A percentile compares a stretch with the other conserved stretches of the same genome.
phyloP scores from a whole-genome alignment of 2,797 vertebrate species.

The Dermochelys coriacea region DNA sequence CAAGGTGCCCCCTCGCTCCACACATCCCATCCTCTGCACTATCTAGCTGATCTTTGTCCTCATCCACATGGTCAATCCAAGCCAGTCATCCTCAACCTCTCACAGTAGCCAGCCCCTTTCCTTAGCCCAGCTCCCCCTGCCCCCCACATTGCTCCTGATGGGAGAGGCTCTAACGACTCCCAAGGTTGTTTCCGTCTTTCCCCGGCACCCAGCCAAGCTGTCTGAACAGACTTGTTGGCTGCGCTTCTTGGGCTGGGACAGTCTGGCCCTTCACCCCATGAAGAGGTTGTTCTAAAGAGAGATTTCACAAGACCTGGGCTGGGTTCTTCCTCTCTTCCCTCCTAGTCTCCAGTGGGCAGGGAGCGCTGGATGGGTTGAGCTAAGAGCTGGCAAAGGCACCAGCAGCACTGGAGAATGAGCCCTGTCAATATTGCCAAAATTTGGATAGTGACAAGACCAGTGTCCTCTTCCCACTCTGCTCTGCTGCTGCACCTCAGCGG shows the following conservation, averaged over 20 bases:
- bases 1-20: background rate
- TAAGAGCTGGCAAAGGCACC: background rate
- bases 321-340: background rate
- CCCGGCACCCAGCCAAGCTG: background rate
- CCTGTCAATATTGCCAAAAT: background rate
- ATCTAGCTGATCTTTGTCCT: background rate
- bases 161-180: background rate
- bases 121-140: background rate
- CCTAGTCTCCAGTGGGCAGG: background rate
- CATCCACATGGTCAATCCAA: background rate
- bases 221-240: background rate
- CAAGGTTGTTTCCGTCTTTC: background rate
- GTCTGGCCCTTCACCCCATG: background rate
- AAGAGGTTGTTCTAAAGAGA: background rate
- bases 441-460: background rate
- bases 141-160: background rate
- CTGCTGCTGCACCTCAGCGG: background rate
- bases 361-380: background rate
- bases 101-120: background rate
- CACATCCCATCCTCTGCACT: background rate
- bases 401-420: background rate
- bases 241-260: background rate
- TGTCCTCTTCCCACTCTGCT: background rate
- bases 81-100: background rate
- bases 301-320: background rate